Conservation (phyloP, 2,888 invertebrate genomes). For the Tanaodytes sp. region DNA sequence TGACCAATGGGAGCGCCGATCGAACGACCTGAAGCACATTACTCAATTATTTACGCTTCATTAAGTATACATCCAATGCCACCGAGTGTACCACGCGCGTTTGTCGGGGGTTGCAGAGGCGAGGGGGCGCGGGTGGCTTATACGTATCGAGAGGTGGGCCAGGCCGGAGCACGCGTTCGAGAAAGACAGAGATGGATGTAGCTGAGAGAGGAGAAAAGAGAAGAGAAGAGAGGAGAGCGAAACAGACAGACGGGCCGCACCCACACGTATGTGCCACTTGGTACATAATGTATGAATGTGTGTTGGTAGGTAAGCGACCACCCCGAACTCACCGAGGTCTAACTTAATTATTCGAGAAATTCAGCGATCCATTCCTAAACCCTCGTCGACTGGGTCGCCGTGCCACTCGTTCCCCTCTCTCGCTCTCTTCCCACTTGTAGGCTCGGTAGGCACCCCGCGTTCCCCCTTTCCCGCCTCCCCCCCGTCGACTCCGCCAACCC, state of each 20-base stretch:
- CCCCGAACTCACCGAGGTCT: constrained; percentile 68
- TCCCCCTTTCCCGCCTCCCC: neutral
- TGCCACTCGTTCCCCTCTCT: neutral
- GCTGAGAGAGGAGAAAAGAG: constrained; percentile 37
- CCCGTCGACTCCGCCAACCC: constrained; percentile 19
- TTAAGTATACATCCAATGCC: constrained; percentile 73
- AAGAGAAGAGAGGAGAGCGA: constrained; percentile 30
- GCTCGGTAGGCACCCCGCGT: constrained; percentile 17
- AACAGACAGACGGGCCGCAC: constrained; percentile 47
- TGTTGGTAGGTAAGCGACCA: constrained; percentile 71
- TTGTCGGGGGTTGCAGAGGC: constrained; percentile 29
- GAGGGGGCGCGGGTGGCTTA: constrained; percentile 34
- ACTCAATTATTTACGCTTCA: constrained; percentile 74
- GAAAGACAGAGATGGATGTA: constrained; percentile 7
- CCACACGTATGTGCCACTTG: constrained; percentile 59
- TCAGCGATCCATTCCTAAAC: constrained; percentile 66
- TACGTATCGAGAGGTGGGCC: constrained; percentile 36
- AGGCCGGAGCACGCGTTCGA: constrained; percentile 23
- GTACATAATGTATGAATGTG: constrained; percentile 71
- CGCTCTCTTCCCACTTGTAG: constrained; percentile 25
- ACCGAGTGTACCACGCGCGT: constrained; percentile 66
- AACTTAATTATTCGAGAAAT: constrained; percentile 74
- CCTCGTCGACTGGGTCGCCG: constrained; percentile 36
- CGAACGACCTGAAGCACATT: constrained; percentile 73
- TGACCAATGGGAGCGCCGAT: constrained; percentile 72